Conservation (phyloP, 2,113 vertebrate species). For the Verasper variegatus region DNA sequence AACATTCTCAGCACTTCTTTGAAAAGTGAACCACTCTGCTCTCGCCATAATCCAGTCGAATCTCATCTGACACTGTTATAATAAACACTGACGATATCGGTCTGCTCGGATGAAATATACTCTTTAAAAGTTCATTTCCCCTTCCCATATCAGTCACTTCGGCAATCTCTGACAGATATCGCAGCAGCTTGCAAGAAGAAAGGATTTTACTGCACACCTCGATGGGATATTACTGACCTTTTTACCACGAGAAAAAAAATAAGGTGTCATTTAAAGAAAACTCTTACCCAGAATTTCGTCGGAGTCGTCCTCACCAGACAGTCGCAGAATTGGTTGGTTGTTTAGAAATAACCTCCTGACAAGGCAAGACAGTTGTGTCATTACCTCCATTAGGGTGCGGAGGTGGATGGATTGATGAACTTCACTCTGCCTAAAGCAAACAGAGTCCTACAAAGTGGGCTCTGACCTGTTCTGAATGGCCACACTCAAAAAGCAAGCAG, state of each 20-base stretch:
- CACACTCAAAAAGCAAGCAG: neutral
- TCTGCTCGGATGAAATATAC: slow-evolving; percentile 67
- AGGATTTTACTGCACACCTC: slow-evolving; percentile 3
- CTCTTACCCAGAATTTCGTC: neutral
- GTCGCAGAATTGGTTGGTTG: neutral
- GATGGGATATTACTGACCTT: neutral
- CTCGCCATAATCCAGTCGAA: slow-evolving; percentile 51
- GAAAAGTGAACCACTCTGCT: slow-evolving; percentile 62
- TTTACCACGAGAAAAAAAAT: neutral
- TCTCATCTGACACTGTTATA: slow-evolving; percentile 64
- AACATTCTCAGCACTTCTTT: slow-evolving; percentile 57
- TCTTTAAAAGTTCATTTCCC: slow-evolving; percentile 51
- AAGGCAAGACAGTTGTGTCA: neutral
- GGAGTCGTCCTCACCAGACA: neutral
- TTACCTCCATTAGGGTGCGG: neutral
- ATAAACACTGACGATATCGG: slow-evolving; percentile 63
- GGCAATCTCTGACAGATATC: slow-evolving; percentile 22
- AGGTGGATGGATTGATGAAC: neutral
- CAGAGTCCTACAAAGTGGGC: neutral
- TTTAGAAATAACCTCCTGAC: neutral
- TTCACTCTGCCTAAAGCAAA: neutral
- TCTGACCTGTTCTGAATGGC: neutral
- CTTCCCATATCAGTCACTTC: slow-evolving; percentile 51
- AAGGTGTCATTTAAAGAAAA: too few relatives aligned
- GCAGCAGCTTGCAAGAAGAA: neutral